Percentiles rank a stretch among this genome's conserved stretches.
These are phyloP conservation scores for Vesta saturnalis DNA, from an alignment of 2,888 invertebrate genomes.

Conservation along the genomic window DNA sequence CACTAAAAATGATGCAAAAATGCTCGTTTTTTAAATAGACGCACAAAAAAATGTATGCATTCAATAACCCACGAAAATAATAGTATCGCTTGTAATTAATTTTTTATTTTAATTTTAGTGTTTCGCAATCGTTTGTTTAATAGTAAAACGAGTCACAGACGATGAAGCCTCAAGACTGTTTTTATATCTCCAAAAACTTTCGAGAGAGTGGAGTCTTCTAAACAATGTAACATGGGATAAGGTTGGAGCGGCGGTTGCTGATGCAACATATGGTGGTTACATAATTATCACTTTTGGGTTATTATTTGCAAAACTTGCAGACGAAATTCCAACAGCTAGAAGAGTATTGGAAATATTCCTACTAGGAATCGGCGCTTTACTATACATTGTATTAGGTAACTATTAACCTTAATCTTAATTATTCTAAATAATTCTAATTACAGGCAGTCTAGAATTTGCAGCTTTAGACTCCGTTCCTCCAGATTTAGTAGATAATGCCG, in stretches of 20 bases:
- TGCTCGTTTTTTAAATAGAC: no score
- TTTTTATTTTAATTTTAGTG: slow-evolving; percentile 63
- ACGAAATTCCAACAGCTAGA: slow-evolving; percentile 72
- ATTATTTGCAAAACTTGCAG: slow-evolving; percentile 71
- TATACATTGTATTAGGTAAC: slow-evolving; percentile 75
- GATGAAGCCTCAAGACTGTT: slow-evolving; percentile 76
- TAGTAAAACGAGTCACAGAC: slow-evolving; percentile 76
- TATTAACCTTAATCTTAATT: slow-evolving; percentile 44
- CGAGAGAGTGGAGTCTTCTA: slow-evolving; percentile 78
- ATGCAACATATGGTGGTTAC: slow-evolving; percentile 75
- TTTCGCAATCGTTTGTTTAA: slow-evolving; percentile 73
- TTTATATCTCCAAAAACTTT: slow-evolving; percentile 75
- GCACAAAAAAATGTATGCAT: no score
- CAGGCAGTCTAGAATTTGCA: slow-evolving; percentile 75
- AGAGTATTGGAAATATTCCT: slow-evolving; percentile 74
- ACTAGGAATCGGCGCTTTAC: slow-evolving; percentile 74
- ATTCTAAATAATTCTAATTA: slow-evolving; percentile 22
- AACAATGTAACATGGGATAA: slow-evolving; percentile 79
- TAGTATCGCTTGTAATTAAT: neutral
- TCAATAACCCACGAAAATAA: neutral
- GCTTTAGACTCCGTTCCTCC: slow-evolving; percentile 76
- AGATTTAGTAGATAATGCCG: slow-evolving; percentile 75
- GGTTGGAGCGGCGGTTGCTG: slow-evolving; percentile 73
- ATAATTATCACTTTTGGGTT: slow-evolving; percentile 76
- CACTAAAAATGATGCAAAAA: no score